Evolutionary conservation across 2,113 vertebrate species (phyloP), one percentile per base, ranked within the genome.

Genomic region (Actinemys pallida): DNA sequence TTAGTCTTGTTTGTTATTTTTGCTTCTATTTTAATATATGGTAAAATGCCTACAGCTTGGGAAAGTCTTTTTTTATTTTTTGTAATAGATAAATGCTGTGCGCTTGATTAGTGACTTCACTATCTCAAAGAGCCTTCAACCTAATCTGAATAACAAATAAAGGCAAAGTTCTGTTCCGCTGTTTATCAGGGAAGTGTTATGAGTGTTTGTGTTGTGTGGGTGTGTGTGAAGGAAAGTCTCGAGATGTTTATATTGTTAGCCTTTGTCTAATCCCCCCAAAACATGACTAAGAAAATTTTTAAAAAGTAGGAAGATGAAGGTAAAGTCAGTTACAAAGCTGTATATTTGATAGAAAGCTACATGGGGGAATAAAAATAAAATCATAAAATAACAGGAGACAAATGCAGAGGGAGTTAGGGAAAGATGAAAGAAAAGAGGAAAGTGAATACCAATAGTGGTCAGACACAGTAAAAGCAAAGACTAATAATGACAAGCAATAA

Each of bases 371-470:
- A 84, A 96, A 98, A 94, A 88, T 89, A 96, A 97, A 97, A 96
- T 93, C 27, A 86, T 89, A 87, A 96, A 97, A 93, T 72, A 86
- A 95, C 80, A 94, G 87, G 88, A 96, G 83, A 91, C 29, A 96
- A 91, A 97, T 90, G 90, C 72, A 88, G 10, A 27, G 75, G 80
- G 91, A 97, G 91, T 45, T 88, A 85, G 90, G 84, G 49, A 92
- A 95, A 93, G 94, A 96, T 97, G 96, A 97, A 96, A 97, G 97
- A 95, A 94, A 92, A 96, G 87, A 96, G 95, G 90, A 97, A 98
- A 97, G 93, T 95, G 95, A 92, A 96, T 98, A 95, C 97, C 92
- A 97, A 97, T 82, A 97, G 92, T 93, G 95, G 93, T 98, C 92
- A 96, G 83, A 91, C 96, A 93, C 95, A 96, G 95, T 90, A 97